phyloP scores from a whole-genome alignment of 2,888 invertebrate genomes.

The Aporophyla nigra region DNA sequence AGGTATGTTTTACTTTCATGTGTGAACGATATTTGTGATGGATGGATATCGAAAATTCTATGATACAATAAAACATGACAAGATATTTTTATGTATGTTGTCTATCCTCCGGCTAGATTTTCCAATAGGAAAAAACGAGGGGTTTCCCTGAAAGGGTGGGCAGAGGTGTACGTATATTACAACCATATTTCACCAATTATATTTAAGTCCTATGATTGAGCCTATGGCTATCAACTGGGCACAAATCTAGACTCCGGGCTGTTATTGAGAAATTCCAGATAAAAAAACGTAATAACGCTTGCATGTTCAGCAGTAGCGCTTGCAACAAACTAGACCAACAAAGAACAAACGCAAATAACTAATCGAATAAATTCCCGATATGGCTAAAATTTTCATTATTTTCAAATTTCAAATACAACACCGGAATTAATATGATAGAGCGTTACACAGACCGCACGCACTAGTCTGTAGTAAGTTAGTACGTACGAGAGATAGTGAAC shows the following conservation, averaged over 20 bases:
- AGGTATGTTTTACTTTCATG: slow-evolving; percentile 10
- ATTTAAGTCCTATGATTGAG: too few species aligned
- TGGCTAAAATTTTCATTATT: slow-evolving; percentile 12
- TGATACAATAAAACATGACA: neutral
- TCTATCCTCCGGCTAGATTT: neutral
- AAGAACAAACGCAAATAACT: neutral
- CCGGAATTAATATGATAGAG: neutral
- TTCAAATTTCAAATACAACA: slow-evolving; percentile 6
- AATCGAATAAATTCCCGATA: neutral
- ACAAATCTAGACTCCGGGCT: too few species aligned
- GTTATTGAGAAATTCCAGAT: too few species aligned
- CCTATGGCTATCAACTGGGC: too few species aligned
- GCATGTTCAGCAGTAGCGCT: too few species aligned
- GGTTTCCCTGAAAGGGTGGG: too few species aligned
- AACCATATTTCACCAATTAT: too few species aligned
- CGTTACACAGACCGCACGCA: slow-evolving; percentile 22
- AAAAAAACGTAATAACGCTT: too few species aligned
- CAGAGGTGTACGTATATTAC: too few species aligned
- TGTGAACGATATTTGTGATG: slow-evolving; percentile 9
- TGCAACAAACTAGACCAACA: too few species aligned
- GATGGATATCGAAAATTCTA: neutral
- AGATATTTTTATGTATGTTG: slow-evolving; percentile 1
- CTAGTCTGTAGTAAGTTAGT: slow-evolving; percentile 52
- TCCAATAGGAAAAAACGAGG: neutral
- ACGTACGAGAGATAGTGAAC: slow-evolving; percentile 70